Evolutionary conservation across 2,113 vertebrate species (phyloP).

Genomic region (Chascanopsetta lugubris): DNA sequence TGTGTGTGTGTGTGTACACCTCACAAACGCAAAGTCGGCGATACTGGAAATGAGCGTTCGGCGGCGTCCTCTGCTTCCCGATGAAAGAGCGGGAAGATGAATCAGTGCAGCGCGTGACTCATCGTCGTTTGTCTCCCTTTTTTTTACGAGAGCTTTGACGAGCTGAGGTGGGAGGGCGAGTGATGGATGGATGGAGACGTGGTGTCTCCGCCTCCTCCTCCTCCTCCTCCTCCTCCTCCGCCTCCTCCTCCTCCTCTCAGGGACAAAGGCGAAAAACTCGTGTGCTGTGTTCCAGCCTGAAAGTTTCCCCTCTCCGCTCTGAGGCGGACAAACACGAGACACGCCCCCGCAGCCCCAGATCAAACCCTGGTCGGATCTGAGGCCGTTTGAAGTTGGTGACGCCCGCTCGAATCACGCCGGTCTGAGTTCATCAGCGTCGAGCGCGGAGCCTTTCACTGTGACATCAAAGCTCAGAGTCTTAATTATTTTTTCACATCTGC

Average conservation of each 20-base stretch:
- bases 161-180: background rate
- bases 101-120: constrained; percentile 4
- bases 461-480: constrained; percentile 57
- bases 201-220: background rate
- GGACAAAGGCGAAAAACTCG: background rate
- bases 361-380: constrained; percentile 29
- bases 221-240: no score
- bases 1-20: no score
- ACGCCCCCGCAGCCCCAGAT: constrained; percentile 26
- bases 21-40: background rate
- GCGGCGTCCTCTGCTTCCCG: background rate
- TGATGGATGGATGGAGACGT: background rate
- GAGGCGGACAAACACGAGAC: constrained; percentile 8
- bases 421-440: constrained; percentile 39
- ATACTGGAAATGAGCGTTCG: background rate
- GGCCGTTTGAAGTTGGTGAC: constrained; percentile 60
- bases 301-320: constrained; percentile 5
- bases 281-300: background rate
- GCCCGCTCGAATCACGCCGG: constrained; percentile 35
- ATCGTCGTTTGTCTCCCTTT: background rate
- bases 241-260: no score
- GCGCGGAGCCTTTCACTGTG: constrained; percentile 21
- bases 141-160: background rate
- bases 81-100: background rate
- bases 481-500: constrained; percentile 41